Evolutionary conservation across 2,888 invertebrate species (phyloP).

Genomic region (Hypolimnas misippus): DNA sequence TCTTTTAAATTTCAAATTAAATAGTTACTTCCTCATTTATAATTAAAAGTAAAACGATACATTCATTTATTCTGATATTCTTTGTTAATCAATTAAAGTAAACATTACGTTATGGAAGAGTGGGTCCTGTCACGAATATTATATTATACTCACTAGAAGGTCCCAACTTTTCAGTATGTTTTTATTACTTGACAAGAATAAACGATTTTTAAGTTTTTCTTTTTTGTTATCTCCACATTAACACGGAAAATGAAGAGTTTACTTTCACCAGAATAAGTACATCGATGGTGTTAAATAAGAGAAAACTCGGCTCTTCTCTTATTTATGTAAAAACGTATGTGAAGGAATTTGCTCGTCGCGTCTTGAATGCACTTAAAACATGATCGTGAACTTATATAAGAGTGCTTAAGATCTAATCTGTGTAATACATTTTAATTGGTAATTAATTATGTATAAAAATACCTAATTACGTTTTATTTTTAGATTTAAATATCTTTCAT

Average conservation of each 20-base stretch:
- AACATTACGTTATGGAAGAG: too few relatives aligned
- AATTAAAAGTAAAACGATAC: too few relatives aligned
- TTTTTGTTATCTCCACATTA: not conserved
- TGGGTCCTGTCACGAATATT: too few relatives aligned
- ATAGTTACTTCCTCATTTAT: too few relatives aligned
- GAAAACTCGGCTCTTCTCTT: slow-evolving; percentile 26
- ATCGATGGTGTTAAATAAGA: slow-evolving; percentile 18
- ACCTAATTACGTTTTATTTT: not conserved
- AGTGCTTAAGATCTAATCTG: slow-evolving; percentile 10
- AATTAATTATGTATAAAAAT: slow-evolving; percentile 11
- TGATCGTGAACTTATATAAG: slow-evolving; percentile 18
- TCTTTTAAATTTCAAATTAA: too few relatives aligned
- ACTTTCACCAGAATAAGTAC: slow-evolving; percentile 11
- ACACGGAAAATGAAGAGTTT: not conserved
- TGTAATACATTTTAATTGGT: slow-evolving; percentile 13
- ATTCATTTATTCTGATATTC: too few relatives aligned
- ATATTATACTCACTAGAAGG: too few relatives aligned
- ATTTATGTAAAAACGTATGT: slow-evolving; percentile 36
- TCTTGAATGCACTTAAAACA: slow-evolving; percentile 22
- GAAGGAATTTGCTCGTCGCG: slow-evolving; percentile 26
- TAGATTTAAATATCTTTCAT: too few relatives aligned
- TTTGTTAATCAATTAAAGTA: too few relatives aligned
- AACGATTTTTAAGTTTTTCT: not conserved
- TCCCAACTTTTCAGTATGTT: too few relatives aligned
- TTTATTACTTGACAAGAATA: too few relatives aligned